phyloP scores from a whole-genome alignment of 2,797 vertebrate genomes.

The Periparus ater region DNA sequence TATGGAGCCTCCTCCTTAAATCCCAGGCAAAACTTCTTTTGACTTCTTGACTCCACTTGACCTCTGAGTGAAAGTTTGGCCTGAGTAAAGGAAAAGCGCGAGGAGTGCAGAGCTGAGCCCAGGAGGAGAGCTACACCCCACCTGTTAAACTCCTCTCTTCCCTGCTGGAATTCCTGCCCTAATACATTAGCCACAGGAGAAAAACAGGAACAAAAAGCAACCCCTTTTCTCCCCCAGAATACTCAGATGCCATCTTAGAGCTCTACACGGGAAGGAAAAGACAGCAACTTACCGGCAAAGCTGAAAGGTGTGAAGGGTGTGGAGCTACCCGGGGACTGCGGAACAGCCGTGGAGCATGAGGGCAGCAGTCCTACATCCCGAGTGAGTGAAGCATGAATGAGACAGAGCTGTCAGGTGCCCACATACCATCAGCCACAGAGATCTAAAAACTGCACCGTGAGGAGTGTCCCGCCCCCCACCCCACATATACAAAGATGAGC shows the following conservation, averaged over 20 bases:
- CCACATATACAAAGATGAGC: background rate
- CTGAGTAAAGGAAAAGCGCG: background rate
- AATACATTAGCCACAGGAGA: rapidly evolving
- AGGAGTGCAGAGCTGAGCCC: background rate
- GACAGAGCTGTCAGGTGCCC: conserved; percentile 39
- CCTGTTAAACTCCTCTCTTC: background rate
- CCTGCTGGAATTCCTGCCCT: background rate
- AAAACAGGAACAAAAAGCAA: background rate
- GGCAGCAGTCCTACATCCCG: conserved; percentile 10
- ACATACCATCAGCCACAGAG: background rate
- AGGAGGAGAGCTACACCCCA: background rate
- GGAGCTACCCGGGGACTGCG: background rate
- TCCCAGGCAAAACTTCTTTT: background rate
- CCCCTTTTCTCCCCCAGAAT: background rate
- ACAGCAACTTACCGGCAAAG: conserved; percentile 3
- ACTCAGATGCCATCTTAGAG: background rate
- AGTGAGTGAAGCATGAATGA: conserved; percentile 44
- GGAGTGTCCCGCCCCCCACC: background rate
- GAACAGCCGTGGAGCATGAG: background rate
- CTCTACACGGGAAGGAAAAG: background rate
- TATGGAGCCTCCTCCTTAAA: background rate
- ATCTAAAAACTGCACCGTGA: conserved; percentile 36
- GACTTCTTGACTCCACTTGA: conserved; percentile 16
- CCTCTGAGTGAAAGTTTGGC: conserved; percentile 1
- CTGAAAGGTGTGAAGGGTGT: background rate